Evolutionary conservation across 92 coral and sea anemone genomes (phyloP), one percentile per base, ranked within the genome.

Genomic region (Epizoanthus ramosus): DNA sequence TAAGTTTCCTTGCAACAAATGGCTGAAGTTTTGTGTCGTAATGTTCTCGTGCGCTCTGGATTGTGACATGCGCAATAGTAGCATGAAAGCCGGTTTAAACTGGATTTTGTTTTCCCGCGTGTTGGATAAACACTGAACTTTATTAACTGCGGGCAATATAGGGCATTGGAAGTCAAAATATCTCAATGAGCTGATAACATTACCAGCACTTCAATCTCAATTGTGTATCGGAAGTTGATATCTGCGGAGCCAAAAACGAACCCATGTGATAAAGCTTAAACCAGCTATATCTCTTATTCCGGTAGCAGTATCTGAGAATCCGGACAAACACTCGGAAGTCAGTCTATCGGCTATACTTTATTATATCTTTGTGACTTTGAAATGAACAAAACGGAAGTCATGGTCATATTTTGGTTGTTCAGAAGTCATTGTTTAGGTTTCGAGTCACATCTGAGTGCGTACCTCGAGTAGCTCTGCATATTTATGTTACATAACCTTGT

Each of bases 111-210:
- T 67, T 67, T 28, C 68, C 16, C 63, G 52, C 50, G 35, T 41
- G 53, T 2, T 59, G 39, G 60, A 24, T 47, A 50, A 50, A 50
- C 54, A 50, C 54, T 47, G 10, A 10, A 24, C 25, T 24, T 63
- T 63, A 10, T 71, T 39, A 53, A 53, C 50, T n/a, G 45, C 17
- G 56, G 58, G 58, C 58, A 71, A 71, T 71, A 71, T 71, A 3
- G 33, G 3, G 24, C 69, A 24, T 33, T 64, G 75, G 2, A 71
- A 67, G 72, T 8, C 21, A 8, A 66, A 67, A 33, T 5, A 65
- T 33, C 0, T 0, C 28, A 67, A 67, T 67, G 47, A 67, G 41
- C 50, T 15, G 19, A 67, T 67, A 33, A n/a, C 35, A 67, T 21
- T 67, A 41, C 47, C 19, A 41, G 23, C 6, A 67, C 47, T 67